phyloP scores from a whole-genome alignment of 2,113 vertebrate genomes.

The Corythaixoides concolor region DNA sequence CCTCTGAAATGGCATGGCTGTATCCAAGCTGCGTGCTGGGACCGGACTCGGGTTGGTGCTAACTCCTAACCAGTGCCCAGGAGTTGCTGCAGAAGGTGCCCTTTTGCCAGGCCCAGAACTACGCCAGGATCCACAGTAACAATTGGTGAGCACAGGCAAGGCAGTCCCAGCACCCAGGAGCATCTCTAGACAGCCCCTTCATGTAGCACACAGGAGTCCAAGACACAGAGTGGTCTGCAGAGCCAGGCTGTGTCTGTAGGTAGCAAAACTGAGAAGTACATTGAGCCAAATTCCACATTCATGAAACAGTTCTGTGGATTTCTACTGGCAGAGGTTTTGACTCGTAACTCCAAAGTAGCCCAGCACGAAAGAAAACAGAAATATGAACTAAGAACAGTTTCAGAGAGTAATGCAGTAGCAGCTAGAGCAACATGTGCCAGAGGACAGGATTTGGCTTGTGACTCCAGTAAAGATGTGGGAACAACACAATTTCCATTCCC shows the following conservation, averaged over 20 bases:
- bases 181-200: neutral
- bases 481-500: neutral
- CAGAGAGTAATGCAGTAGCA: neutral
- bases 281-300: neutral
- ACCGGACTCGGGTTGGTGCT: neutral
- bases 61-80: neutral
- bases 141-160: neutral
- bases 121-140: neutral
- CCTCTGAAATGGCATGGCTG: neutral
- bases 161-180: rapidly evolving
- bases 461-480: neutral
- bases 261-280: neutral
- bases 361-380: neutral
- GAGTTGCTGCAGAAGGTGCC: neutral
- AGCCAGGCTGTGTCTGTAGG: neutral
- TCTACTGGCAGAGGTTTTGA: neutral
- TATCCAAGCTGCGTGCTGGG: neutral
- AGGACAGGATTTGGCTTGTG: neutral
- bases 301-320: neutral
- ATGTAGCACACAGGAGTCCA: no score
- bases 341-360: neutral
- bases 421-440: neutral
- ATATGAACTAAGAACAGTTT: neutral
- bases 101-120: neutral
- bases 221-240: neutral